These are phyloP conservation scores for Megalopta genalis DNA, from an alignment of 1,140 invertebrate genomes.

Conservation along the genomic window DNA sequence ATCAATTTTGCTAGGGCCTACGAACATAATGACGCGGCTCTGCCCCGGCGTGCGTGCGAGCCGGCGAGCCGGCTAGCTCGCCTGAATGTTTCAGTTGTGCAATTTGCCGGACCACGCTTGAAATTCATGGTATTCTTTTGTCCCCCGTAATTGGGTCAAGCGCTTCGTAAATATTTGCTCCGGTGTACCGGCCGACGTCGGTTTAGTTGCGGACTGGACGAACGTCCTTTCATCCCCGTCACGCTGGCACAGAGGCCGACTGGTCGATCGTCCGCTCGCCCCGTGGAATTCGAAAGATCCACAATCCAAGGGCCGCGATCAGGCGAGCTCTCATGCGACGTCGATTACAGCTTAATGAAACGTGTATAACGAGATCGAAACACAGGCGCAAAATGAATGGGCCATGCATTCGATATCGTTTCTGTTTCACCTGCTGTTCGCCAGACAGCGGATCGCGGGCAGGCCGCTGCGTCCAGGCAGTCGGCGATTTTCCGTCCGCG, in stretches of 20 bases:
- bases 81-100: constrained; percentile 58
- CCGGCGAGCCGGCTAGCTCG: too few species aligned
- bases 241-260: neutral
- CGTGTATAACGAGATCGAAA: neutral
- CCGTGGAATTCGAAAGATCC: neutral
- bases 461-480: too few species aligned
- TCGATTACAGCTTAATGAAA: constrained; percentile 6
- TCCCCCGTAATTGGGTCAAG: constrained; percentile 61
- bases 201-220: constrained; percentile 23
- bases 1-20: neutral
- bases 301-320: neutral
- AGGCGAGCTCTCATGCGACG: neutral
- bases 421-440: neutral
- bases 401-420: too few species aligned
- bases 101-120: constrained; percentile 47
- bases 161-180: constrained; percentile 66
- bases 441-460: too few species aligned
- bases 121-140: constrained; percentile 65
- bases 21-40: neutral
- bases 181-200: constrained; percentile 14
- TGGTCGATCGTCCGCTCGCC: constrained; percentile 1
- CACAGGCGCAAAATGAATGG: neutral
- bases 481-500: too few species aligned
- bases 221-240: neutral
- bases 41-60: too few species aligned